Percentiles rank a stretch among this genome's conserved stretches.
These are phyloP conservation scores for Tribolium castaneum DNA, from an alignment of 1,140 invertebrate species.

Conservation along the genomic window DNA sequence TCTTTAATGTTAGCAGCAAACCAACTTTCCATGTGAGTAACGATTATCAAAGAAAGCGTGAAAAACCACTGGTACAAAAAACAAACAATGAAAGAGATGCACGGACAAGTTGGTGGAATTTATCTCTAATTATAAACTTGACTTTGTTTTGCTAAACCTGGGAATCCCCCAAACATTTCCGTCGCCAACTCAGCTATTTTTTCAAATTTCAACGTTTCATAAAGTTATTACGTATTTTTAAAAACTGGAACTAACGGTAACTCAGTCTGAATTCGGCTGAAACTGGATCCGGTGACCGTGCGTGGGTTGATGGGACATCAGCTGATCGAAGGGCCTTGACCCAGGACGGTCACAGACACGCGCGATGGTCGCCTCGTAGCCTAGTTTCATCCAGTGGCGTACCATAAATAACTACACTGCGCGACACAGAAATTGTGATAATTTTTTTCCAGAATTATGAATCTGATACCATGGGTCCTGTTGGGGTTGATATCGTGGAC, in stretches of 20 bases:
- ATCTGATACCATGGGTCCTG: not conserved
- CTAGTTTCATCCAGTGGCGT: conserved; percentile 5
- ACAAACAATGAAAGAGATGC: not conserved
- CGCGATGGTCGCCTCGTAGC: not conserved
- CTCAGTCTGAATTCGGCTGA: not conserved
- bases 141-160: too few species aligned
- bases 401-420: not conserved
- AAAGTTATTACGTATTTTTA: too few species aligned
- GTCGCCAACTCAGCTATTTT: too few species aligned
- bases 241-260: not conserved
- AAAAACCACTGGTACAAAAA: not conserved
- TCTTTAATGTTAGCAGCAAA: not conserved
- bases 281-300: not conserved
- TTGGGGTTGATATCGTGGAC: not conserved
- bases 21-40: conserved; percentile 5
- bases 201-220: too few species aligned
- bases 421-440: not conserved
- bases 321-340: conserved; percentile 14
- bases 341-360: conserved; percentile 1
- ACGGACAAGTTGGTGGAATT: too few species aligned
- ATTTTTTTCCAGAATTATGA: conserved; percentile 1
- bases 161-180: too few species aligned
- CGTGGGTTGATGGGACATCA: not conserved
- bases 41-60: conserved; percentile 9
- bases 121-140: too few species aligned